These are phyloP conservation scores for Amphimedon queenslandica DNA, from an alignment of 37 sponge, comb jelly and placozoan species.

Conservation along the genomic window DNA sequence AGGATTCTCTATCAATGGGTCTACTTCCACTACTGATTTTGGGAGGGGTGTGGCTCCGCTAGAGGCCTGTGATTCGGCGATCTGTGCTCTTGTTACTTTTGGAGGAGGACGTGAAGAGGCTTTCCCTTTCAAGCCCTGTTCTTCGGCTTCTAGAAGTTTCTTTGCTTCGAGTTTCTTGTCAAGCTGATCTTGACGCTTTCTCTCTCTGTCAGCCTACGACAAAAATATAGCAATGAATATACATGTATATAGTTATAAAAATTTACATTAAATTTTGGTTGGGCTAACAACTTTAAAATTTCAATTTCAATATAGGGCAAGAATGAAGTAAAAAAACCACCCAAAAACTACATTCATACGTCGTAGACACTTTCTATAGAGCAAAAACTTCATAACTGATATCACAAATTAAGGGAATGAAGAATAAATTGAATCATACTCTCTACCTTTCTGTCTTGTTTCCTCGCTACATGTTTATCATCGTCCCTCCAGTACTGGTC, in stretches of 20 bases:
- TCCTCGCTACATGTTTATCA: constrained; percentile 75
- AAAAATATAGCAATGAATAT: too few relatives aligned
- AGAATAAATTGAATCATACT: too few relatives aligned
- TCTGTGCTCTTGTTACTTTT: constrained; percentile 76
- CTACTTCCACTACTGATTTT: constrained; percentile 36
- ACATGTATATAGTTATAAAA: too few relatives aligned
- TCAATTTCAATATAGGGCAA: too few relatives aligned
- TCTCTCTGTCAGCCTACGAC: constrained; percentile 69
- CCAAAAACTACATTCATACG: too few relatives aligned
- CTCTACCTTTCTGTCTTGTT: constrained; percentile 86
- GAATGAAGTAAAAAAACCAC: too few relatives aligned
- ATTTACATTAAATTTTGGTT: too few relatives aligned
- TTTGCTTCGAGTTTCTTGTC: constrained; percentile 61
- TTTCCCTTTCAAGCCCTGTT: constrained; percentile 48
- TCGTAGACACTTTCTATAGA: too few relatives aligned
- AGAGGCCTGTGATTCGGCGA: constrained; percentile 28
- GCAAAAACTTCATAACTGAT: too few relatives aligned
- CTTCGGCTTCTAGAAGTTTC: constrained; percentile 73
- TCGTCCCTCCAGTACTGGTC: constrained; percentile 94
- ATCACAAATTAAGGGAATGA: too few relatives aligned
- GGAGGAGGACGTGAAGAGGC: constrained; percentile 20
- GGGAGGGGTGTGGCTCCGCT: constrained; percentile 27
- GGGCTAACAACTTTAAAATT: too few relatives aligned
- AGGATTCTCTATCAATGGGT: constrained; percentile 73
- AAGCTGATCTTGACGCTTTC: constrained; percentile 63